These are phyloP conservation scores for Trimorus sp. DNA, from an alignment of 2,888 invertebrate species.

Conservation along the genomic window DNA sequence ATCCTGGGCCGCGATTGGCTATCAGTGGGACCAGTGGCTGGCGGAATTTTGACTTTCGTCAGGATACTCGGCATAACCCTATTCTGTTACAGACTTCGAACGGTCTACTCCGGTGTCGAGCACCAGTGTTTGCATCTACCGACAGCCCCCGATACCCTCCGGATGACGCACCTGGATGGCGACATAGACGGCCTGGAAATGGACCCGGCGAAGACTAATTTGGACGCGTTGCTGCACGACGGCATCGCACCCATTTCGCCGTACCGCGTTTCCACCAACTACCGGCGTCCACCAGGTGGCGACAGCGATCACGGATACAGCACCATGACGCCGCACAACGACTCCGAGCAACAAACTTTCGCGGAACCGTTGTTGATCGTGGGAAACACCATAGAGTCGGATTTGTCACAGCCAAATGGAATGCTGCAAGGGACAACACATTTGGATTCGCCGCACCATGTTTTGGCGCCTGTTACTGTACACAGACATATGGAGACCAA, in stretches of 20 bases:
- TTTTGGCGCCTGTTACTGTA: slow-evolving; percentile 94
- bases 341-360: slow-evolving; percentile 91
- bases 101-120: slow-evolving; percentile 83
- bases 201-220: slow-evolving; percentile 80
- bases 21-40: slow-evolving; percentile 93
- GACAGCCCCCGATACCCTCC: slow-evolving; percentile 84
- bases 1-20: slow-evolving; percentile 80
- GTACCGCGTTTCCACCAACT: slow-evolving; percentile 92
- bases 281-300: slow-evolving; percentile 89
- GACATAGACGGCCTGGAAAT: slow-evolving; percentile 83
- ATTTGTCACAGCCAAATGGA: slow-evolving; percentile 76
- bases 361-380: slow-evolving; percentile 82
- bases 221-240: slow-evolving; percentile 87
- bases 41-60: slow-evolving; percentile 91
- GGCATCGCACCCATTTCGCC: slow-evolving; percentile 90
- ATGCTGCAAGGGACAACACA: slow-evolving; percentile 83
- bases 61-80: slow-evolving; percentile 91
- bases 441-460: slow-evolving; percentile 84
- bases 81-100: slow-evolving; percentile 89
- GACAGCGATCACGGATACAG: slow-evolving; percentile 98
- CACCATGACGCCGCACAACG: slow-evolving; percentile 96
- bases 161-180: slow-evolving; percentile 88
- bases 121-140: slow-evolving; percentile 81
- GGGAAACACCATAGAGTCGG: slow-evolving; percentile 73
- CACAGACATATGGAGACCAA: slow-evolving; percentile 94